Percentiles rank a stretch among this genome's conserved stretches.
phyloP scores from a whole-genome alignment of 2,888 invertebrate genomes.

The Seira musarum region DNA sequence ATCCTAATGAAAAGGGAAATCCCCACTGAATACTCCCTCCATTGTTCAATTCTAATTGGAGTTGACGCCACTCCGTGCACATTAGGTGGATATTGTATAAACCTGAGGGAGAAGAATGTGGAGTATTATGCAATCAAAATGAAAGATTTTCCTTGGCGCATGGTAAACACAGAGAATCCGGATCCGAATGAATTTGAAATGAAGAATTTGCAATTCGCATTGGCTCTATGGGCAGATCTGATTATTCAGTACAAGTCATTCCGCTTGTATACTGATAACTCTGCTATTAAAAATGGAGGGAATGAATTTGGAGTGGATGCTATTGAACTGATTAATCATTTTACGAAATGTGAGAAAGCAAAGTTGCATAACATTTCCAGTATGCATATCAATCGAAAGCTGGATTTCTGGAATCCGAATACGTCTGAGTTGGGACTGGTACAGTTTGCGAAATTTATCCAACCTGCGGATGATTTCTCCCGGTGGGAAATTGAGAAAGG shows the following conservation, averaged over 20 bases:
- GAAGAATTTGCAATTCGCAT: constrained; percentile 50
- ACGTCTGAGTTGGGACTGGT: no score
- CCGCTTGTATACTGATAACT: constrained; percentile 50
- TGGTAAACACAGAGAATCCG: background rate
- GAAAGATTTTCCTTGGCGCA: constrained; percentile 32
- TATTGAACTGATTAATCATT: constrained; percentile 25
- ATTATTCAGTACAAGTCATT: constrained; percentile 38
- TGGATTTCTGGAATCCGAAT: no score
- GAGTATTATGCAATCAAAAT: constrained; percentile 44
- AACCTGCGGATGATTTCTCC: constrained; percentile 47
- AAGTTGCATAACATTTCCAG: background rate
- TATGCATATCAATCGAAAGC: no score
- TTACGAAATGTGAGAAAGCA: constrained; percentile 10
- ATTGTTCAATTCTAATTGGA: constrained; percentile 30
- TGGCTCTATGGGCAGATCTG: constrained; percentile 33
- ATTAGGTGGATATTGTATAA: constrained; percentile 48
- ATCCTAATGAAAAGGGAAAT: background rate
- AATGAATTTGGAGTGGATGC: constrained; percentile 21
- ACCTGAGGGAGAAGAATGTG: constrained; percentile 25
- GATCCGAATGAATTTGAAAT: constrained; percentile 47
- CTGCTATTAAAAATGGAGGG: constrained; percentile 20
- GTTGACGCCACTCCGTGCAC: constrained; percentile 45
- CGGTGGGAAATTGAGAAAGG: constrained; percentile 2
- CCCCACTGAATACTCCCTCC: constrained; percentile 10
- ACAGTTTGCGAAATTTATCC: constrained; percentile 38